Evolutionary conservation across 2,797 vertebrate species (phyloP).

Genomic region (Mus minutoides): DNA sequence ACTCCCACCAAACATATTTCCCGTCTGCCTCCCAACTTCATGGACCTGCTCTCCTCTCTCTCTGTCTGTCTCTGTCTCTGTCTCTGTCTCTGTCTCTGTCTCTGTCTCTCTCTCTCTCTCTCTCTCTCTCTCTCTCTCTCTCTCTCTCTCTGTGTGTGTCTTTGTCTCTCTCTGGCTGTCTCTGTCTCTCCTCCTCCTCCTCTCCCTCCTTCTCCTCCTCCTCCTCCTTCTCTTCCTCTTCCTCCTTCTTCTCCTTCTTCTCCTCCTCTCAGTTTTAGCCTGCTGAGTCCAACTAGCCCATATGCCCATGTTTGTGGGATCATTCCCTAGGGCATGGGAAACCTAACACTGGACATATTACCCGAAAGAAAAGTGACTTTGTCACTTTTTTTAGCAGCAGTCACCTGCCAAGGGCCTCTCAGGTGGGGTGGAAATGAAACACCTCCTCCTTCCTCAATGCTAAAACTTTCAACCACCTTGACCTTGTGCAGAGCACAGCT

Average conservation of each 20-base stretch:
- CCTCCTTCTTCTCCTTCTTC: neutral
- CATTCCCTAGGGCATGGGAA: neutral
- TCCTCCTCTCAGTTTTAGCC: neutral
- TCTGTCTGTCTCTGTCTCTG: no score
- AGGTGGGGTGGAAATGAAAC: neutral
- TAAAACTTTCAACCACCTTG: neutral
- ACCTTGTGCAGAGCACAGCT: neutral
- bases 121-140: no score
- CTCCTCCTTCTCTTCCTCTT: neutral
- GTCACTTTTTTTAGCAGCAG: neutral
- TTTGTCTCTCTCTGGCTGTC: neutral
- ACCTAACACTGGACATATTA: neutral
- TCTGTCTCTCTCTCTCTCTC: neutral
- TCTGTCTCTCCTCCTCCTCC: neutral
- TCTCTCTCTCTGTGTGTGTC: no score
- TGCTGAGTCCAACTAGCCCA: neutral
- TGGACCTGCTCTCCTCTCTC: neutral
- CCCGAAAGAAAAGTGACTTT: neutral
- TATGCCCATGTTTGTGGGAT: neutral
- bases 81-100: neutral
- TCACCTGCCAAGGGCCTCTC: neutral
- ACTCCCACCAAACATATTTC: neutral
- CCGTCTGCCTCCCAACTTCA: neutral
- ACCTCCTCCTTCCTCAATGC: neutral
- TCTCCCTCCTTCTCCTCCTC: neutral